These are phyloP conservation scores for Drosophila suzukii DNA, from an alignment of 1,140 invertebrate species.

Conservation along the genomic window DNA sequence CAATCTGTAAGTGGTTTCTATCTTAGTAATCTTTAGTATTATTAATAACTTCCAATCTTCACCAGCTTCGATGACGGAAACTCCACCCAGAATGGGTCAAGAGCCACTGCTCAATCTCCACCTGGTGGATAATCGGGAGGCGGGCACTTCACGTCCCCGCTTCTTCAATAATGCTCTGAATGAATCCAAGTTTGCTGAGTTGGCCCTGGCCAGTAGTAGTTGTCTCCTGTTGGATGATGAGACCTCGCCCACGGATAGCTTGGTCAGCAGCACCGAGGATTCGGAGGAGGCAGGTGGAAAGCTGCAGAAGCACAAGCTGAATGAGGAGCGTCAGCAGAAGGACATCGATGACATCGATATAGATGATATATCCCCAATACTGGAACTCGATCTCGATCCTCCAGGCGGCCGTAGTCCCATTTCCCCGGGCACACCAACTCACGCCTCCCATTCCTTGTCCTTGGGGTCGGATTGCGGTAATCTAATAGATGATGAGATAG, in stretches of 20 bases:
- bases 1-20: slow-evolving; percentile 64
- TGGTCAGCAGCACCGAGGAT: slow-evolving; percentile 89
- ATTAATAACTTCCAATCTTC: neutral
- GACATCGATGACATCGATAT: slow-evolving; percentile 73
- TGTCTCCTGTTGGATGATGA: slow-evolving; percentile 89
- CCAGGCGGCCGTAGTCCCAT: slow-evolving; percentile 83
- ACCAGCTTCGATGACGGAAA: slow-evolving; percentile 74
- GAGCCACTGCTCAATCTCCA: slow-evolving; percentile 64
- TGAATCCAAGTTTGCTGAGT: slow-evolving; percentile 90
- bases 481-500: slow-evolving; percentile 95
- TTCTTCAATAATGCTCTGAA: slow-evolving; percentile 86
- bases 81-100: slow-evolving; percentile 38
- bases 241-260: slow-evolving; percentile 91
- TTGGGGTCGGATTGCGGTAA: slow-evolving; percentile 88
- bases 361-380: slow-evolving; percentile 79
- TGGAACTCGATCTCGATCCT: slow-evolving; percentile 58
- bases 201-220: slow-evolving; percentile 89
- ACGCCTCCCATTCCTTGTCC: slow-evolving; percentile 90
- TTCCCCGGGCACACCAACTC: slow-evolving; percentile 90
- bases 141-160: slow-evolving; percentile 74
- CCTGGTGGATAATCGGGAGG: slow-evolving; percentile 66
- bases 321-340: slow-evolving; percentile 80
- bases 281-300: slow-evolving; percentile 85
- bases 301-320: slow-evolving; percentile 83
- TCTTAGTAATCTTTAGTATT: too few relatives aligned